phyloP scores from a whole-genome alignment of 2,888 invertebrate species.

The Oxyteleia sp. region DNA sequence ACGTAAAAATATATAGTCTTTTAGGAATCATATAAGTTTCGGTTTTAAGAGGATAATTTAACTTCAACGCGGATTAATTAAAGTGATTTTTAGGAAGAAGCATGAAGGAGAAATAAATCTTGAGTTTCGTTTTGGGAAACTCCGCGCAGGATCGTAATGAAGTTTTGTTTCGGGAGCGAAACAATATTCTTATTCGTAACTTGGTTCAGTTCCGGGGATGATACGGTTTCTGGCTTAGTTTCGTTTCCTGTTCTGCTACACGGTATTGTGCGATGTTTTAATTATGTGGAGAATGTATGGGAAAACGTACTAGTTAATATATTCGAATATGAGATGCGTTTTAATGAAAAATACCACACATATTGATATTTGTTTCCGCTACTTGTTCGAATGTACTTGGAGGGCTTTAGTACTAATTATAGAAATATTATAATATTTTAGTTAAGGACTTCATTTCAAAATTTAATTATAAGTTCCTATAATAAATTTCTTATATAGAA shows the following conservation, averaged over 20 bases:
- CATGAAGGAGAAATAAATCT: slow-evolving; percentile 21
- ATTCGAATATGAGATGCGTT: not conserved
- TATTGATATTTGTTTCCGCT: not conserved
- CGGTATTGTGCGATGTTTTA: slow-evolving; percentile 37
- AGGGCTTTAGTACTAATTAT: too few species aligned
- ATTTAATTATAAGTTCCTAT: too few species aligned
- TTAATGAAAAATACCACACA: not conserved
- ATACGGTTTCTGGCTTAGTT: slow-evolving; percentile 40
- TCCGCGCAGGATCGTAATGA: slow-evolving; percentile 26
- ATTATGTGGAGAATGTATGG: slow-evolving; percentile 30
- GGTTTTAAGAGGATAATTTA: not conserved
- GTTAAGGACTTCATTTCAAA: too few species aligned
- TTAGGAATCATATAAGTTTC: not conserved
- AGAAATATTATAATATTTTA: too few species aligned
- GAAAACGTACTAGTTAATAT: not conserved
- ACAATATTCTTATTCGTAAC: slow-evolving; percentile 59
- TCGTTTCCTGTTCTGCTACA: slow-evolving; percentile 27
- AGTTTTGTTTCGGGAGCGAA: slow-evolving; percentile 39
- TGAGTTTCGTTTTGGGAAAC: slow-evolving; percentile 21
- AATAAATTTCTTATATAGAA: too few species aligned
- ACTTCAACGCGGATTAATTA: slow-evolving; percentile 6
- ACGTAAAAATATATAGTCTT: not conserved
- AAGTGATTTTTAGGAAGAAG: slow-evolving; percentile 1
- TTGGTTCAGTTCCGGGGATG: slow-evolving; percentile 38
- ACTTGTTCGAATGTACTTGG: too few species aligned